Base-by-base conservation (phyloP, 1,140 invertebrate species). In the Drosophila lacertosa region DNA sequence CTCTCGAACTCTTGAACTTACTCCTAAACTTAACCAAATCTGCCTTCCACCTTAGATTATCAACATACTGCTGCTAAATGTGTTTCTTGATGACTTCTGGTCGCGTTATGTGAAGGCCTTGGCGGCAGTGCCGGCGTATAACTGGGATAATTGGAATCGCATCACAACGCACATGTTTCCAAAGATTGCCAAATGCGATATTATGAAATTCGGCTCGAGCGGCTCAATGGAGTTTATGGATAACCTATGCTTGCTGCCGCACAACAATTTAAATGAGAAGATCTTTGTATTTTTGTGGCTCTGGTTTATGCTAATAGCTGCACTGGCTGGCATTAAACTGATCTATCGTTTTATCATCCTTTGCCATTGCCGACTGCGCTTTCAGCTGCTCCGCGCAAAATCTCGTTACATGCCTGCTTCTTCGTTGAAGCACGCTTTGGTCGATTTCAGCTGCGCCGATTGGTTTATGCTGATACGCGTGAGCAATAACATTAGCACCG, bases 181-280 rank as follows among this genome's bases (percentile, higher is more conserved):
- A 1, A 95, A 96, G 82, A 92, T 96, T n/a, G 94, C 96, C n/a
- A 97, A 96, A 91, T 97, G 96, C 82, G 93, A 93, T 48, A 94
- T 96, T 44, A 91, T 93, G 53, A 94, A 92, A 63, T 96, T 91
- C 83, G 95, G 93, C 66, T 92, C 92, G 73, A 94, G 93, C 9
- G 95, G 95, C 4, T 91, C 92, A 0, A 86, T 93, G 13, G 92
- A 94, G 77, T 86, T 92, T 0, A 92, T 93, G 62, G 96, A 97
- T 71, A 93, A 93, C 7, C 91, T 97, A 0, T 97, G 96, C 74
- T 93, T 96, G 4, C 90, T 97, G 44, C 94, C 96, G 0, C 77
- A 96, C 7, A 97, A 97, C 78, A 94, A 96, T 63, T 92, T 97
- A 11, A 96, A 96, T 88, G 95, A 96, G 79, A 97, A 97, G 86